phyloP scores from a whole-genome alignment of 2,113 vertebrate species.

The Archocentrus centrarchus region DNA sequence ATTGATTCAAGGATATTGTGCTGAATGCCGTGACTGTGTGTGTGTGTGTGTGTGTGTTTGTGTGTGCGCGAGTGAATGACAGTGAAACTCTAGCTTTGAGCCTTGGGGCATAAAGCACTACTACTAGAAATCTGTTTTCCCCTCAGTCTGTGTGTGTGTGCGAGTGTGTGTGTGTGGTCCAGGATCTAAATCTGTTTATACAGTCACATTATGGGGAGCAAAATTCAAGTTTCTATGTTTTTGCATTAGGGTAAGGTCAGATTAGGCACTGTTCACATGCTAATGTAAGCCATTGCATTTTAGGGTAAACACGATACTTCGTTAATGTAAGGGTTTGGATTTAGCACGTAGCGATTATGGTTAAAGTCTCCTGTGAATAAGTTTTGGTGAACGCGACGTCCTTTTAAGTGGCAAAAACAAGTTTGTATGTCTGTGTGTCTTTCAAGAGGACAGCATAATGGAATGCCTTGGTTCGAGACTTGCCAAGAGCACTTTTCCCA shows the following conservation, averaged over 20 bases:
- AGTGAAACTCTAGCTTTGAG: conserved; percentile 48
- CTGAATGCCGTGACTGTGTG: conserved; percentile 17
- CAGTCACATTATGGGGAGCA: no score
- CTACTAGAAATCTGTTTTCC: conserved; percentile 48
- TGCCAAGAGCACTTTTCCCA: conserved; percentile 85
- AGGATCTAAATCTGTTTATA: no score
- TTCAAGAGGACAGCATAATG: conserved; percentile 76
- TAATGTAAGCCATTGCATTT: neutral
- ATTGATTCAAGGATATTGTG: conserved; percentile 53
- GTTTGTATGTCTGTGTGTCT: conserved; percentile 61
- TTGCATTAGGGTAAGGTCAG: no score
- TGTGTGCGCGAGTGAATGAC: conserved; percentile 38
- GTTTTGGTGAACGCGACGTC: conserved; percentile 33
- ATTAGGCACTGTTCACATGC: neutral
- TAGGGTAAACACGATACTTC: neutral
- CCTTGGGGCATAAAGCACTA: conserved; percentile 53
- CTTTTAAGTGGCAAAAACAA: conserved; percentile 50
- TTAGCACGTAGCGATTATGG: conserved; percentile 6
- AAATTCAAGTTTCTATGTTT: no score
- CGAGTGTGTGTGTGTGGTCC: neutral
- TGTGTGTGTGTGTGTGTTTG: conserved; percentile 12
- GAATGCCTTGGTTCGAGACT: conserved; percentile 74
- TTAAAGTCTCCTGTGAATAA: conserved; percentile 8
- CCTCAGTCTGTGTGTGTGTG: neutral
- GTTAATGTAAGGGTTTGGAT: neutral